A percentile compares a stretch with the other conserved stretches of the same genome.
Evolutionary conservation across 2,797 vertebrate species (phyloP).

Genomic region (Lepilemur ruficaudatus): DNA sequence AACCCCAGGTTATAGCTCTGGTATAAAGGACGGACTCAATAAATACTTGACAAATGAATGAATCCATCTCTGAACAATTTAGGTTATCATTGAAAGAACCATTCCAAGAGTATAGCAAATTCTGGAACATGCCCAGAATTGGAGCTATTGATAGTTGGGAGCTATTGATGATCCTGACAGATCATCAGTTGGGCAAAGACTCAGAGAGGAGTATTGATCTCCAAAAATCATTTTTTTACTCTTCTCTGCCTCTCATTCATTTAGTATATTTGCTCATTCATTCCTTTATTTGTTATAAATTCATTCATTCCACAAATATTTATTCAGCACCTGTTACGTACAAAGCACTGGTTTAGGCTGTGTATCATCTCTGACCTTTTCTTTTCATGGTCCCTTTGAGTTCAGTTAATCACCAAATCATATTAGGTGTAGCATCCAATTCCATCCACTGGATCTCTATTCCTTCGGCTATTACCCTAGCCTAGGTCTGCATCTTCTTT

Average conservation of each 20-base stretch:
- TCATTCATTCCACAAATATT: not conserved
- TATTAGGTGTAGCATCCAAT: not conserved
- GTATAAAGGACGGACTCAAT: not conserved
- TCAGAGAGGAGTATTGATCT: not conserved
- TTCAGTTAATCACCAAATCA: not conserved
- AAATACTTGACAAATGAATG: not conserved
- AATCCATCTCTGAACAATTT: not conserved
- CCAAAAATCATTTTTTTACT: not conserved
- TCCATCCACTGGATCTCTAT: not conserved
- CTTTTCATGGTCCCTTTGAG: not conserved
- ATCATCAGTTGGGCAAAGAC: not conserved
- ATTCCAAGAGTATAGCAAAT: not conserved
- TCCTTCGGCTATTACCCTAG: not conserved
- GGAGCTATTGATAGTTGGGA: not conserved
- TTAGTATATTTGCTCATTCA: not conserved
- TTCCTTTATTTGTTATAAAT: not conserved
- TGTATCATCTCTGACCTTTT: not conserved
- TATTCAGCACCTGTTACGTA: not conserved
- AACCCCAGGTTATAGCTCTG: not conserved
- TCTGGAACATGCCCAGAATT: not conserved
- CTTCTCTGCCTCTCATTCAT: not conserved
- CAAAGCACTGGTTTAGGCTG: not conserved
- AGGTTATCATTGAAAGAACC: not conserved
- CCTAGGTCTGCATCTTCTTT: not conserved
- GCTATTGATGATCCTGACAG: not conserved